These are phyloP conservation scores for Otis tarda DNA, from an alignment of 2,113 vertebrate genomes.

Conservation along the genomic window DNA sequence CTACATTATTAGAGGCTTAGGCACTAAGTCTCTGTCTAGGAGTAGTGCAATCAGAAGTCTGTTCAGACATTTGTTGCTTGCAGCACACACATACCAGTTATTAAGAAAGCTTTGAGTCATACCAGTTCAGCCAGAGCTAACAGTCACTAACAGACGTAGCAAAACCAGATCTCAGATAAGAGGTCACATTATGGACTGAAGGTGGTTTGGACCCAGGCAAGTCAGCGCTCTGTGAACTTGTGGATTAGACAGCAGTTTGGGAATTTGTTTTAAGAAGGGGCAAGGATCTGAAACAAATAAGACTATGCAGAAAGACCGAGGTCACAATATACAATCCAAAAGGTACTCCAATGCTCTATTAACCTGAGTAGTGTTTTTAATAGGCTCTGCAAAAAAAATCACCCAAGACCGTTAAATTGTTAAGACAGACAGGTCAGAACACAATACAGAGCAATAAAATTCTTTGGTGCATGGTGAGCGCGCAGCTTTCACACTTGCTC, in stretches of 20 bases:
- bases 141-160: not conserved
- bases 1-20: not conserved
- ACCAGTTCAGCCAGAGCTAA: not conserved
- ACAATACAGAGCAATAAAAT: not conserved
- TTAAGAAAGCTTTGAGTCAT: not conserved
- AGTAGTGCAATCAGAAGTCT: not conserved
- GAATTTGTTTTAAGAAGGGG: not conserved
- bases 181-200: not conserved
- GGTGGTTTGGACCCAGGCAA: not conserved
- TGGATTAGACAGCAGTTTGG: not conserved
- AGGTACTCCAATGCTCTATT: not conserved
- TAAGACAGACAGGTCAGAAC: not conserved
- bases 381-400: not conserved
- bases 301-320: not conserved
- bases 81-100: not conserved
- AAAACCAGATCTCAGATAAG: slow-evolving; percentile 15
- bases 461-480: not conserved
- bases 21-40: not conserved
- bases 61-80: not conserved
- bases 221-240: not conserved
- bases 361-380: not conserved
- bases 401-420: not conserved
- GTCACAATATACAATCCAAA: not conserved
- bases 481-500: not conserved
- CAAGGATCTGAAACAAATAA: not conserved